phyloP scores from a whole-genome alignment of 35 echinoderm and acorn worm species.

The Apostichopus parvimensis region DNA sequence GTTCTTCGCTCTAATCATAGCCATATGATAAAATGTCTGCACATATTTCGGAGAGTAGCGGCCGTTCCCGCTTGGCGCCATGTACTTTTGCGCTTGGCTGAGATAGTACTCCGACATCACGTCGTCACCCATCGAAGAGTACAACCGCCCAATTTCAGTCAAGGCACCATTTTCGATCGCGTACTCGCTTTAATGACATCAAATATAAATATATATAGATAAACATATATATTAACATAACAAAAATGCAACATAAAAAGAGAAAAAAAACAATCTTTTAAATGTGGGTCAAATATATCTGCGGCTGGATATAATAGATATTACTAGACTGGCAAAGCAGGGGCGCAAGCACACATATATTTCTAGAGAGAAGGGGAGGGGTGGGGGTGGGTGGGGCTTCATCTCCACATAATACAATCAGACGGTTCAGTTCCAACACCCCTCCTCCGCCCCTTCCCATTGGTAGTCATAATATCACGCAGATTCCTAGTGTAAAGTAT shows the following conservation, averaged over 20 bases:
- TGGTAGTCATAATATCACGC: no score
- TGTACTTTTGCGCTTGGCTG: constrained; percentile 7
- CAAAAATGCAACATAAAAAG: not conserved
- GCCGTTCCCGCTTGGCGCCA: not conserved
- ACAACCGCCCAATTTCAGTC: not conserved
- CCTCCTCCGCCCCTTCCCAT: no score
- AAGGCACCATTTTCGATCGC: constrained; percentile 19
- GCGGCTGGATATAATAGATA: not conserved
- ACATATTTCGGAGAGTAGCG: constrained; percentile 23
- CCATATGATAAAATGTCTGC: constrained; percentile 15
- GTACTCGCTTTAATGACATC: not conserved
- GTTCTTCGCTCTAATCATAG: not conserved
- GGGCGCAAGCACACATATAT: not conserved
- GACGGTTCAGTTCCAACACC: no score
- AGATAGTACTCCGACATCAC: not conserved
- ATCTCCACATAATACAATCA: no score
- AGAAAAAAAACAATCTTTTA: not conserved
- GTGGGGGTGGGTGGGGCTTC: no score
- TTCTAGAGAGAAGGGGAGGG: no score
- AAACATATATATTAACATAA: no score
- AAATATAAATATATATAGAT: no score
- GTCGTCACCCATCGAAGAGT: constrained; percentile 8
- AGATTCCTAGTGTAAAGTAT: no score
- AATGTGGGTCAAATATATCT: not conserved
- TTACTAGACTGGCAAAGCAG: not conserved